Percentiles rank a stretch among this genome's conserved stretches.
Conservation (phyloP, 1,140 invertebrate genomes). For the Drosophila teissieri region DNA sequence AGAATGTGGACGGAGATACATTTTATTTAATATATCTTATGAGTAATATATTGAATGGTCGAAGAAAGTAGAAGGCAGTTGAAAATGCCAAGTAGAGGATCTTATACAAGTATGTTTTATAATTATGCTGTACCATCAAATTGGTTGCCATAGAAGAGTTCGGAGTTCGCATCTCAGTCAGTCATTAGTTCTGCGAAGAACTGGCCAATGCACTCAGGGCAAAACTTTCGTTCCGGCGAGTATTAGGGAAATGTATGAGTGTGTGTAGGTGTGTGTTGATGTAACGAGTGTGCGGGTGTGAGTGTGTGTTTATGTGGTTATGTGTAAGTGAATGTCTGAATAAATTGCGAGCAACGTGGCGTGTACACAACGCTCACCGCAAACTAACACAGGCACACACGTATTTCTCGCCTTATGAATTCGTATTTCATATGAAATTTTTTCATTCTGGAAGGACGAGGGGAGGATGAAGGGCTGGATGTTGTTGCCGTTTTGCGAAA, state of each 20-base stretch:
- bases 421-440: conserved; percentile 81
- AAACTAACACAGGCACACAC: conserved; percentile 41
- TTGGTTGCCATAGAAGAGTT: conserved; percentile 4
- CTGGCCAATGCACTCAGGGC: conserved; percentile 54
- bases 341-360: conserved; percentile 78
- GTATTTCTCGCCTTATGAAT: conserved; percentile 81
- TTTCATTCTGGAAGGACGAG: conserved; percentile 27
- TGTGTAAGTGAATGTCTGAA: conserved; percentile 63
- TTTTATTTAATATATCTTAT: no score
- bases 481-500: conserved; percentile 69
- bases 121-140: neutral
- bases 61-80: no score
- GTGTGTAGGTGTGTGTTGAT: neutral
- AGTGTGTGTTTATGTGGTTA: conserved; percentile 34
- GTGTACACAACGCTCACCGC: conserved; percentile 69
- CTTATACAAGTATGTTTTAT: neutral
- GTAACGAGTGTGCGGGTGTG: conserved; percentile 10
- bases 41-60: no score
- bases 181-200: conserved; percentile 17
- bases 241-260: conserved; percentile 34
- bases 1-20: no score
- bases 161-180: conserved; percentile 5
- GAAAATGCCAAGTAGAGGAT: no score
- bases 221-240: conserved; percentile 29
- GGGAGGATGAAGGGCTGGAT: conserved; percentile 23